Evolutionary conservation across 2,113 vertebrate genomes (phyloP).

Genomic region (Phalacrocorax aristotelis): DNA sequence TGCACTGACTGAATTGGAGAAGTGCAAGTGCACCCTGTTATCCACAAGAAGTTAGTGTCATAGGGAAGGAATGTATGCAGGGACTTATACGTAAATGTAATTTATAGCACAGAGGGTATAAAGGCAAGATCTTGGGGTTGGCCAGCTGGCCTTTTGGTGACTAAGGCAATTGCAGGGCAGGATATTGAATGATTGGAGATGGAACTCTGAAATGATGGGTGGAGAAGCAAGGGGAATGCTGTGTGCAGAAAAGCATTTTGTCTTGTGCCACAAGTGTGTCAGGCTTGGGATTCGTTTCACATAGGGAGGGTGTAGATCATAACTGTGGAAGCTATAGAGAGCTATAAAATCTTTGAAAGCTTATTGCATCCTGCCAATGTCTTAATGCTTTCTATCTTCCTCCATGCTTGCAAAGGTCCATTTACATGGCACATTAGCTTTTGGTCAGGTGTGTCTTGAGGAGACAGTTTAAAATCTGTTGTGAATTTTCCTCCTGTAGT

Average conservation of each 20-base stretch:
- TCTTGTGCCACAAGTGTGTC: not conserved
- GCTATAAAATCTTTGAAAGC: not conserved
- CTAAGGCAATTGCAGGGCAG: not conserved
- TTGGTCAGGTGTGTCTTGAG: not conserved
- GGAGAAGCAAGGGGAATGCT: not conserved
- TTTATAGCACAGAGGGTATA: accelerated
- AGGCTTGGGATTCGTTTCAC: not conserved
- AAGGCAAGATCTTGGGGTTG: not conserved
- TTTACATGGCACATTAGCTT: not conserved
- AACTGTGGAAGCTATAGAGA: not conserved
- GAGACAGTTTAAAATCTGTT: not conserved
- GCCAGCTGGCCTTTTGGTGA: not conserved
- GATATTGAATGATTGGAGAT: not conserved
- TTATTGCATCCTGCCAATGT: not conserved
- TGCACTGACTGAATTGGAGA: not conserved
- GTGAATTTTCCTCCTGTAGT: not conserved
- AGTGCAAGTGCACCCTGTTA: not conserved
- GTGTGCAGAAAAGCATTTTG: not conserved
- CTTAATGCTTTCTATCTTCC: not conserved
- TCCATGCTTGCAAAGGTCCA: not conserved
- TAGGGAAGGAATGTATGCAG: not conserved
- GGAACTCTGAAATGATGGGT: not conserved
- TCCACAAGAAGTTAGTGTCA: not conserved
- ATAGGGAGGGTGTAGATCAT: not conserved
- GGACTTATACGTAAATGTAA: not conserved